Evolutionary conservation across 2,797 vertebrate genomes (phyloP).

Genomic region (Sus cebifrons): DNA sequence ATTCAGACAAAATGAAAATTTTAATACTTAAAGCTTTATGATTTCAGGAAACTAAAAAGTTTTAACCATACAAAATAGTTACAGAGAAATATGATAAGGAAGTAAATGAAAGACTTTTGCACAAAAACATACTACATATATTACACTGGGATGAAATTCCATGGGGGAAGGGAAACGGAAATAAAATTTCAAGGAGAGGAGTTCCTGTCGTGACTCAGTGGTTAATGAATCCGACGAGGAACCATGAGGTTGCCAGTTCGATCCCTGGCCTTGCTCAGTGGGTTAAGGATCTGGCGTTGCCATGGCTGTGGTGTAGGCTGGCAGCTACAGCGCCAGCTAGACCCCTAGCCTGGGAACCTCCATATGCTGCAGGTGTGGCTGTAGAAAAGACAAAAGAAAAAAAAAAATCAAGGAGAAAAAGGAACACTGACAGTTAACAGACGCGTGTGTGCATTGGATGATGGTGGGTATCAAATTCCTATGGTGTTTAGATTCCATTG

Average conservation of each 20-base stretch:
- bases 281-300: too few species aligned
- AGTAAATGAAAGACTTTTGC: slow-evolving; percentile 37
- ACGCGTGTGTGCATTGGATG: neutral
- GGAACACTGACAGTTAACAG: neutral
- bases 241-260: too few species aligned
- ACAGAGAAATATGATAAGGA: neutral
- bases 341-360: too few species aligned
- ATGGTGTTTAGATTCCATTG: slow-evolving; percentile 65
- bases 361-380: too few species aligned
- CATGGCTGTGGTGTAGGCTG: too few species aligned
- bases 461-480: neutral
- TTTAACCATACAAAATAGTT: slow-evolving; percentile 45
- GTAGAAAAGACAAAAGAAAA: neutral
- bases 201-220: neutral
- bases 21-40: slow-evolving; percentile 47
- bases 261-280: too few species aligned
- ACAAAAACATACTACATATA: slow-evolving; percentile 41
- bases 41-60: slow-evolving; percentile 69
- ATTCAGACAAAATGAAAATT: slow-evolving; percentile 60
- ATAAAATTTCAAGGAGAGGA: slow-evolving; percentile 65
- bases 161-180: slow-evolving; percentile 36
- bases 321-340: too few species aligned
- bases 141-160: slow-evolving; percentile 50
- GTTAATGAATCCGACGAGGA: too few species aligned
- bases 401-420: slow-evolving; percentile 64